Conservation (phyloP, 2,797 vertebrate species). For the Cetoscarus ocellatus region DNA sequence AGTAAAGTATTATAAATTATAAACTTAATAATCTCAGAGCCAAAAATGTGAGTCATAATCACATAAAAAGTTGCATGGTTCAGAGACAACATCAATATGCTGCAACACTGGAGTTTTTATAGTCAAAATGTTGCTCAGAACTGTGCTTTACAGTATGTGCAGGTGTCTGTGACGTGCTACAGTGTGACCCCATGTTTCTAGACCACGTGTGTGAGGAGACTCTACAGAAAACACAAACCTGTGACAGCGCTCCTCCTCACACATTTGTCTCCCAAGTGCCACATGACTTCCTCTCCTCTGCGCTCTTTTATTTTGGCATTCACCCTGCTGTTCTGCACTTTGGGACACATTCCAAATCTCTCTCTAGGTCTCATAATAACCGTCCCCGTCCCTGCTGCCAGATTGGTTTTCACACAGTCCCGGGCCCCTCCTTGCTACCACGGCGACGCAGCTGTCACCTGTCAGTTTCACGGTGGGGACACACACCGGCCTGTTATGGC, state of each 20-base stretch:
- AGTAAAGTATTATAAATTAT: too few species aligned
- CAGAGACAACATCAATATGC: too few species aligned
- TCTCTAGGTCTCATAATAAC: slow-evolving; percentile 56
- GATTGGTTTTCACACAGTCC: slow-evolving; percentile 80
- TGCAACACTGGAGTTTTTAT: too few species aligned
- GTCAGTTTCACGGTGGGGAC: slow-evolving; percentile 78
- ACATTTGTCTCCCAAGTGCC: slow-evolving; percentile 20
- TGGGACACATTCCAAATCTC: slow-evolving; percentile 59
- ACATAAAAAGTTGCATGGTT: too few species aligned
- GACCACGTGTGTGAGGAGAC: slow-evolving; percentile 4
- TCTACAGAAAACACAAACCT: slow-evolving; percentile 10
- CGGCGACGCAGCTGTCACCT: slow-evolving; percentile 84
- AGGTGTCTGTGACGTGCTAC: slow-evolving; percentile 1
- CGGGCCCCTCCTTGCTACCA: slow-evolving; percentile 76
- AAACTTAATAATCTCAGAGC: too few species aligned
- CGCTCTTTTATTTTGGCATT: slow-evolving; percentile 34
- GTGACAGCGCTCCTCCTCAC: slow-evolving; percentile 1
- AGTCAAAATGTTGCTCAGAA: too few species aligned
- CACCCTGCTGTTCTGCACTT: slow-evolving; percentile 36
- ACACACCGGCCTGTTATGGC: slow-evolving; percentile 65
- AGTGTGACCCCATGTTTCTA: slow-evolving; percentile 19
- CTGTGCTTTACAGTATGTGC: background rate
- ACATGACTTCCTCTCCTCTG: slow-evolving; percentile 10
- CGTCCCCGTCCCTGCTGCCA: slow-evolving; percentile 65
- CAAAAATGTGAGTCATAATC: too few species aligned